Evolutionary conservation across 2,113 vertebrate species (phyloP).

Genomic region (Muntiacus muntjak): DNA sequence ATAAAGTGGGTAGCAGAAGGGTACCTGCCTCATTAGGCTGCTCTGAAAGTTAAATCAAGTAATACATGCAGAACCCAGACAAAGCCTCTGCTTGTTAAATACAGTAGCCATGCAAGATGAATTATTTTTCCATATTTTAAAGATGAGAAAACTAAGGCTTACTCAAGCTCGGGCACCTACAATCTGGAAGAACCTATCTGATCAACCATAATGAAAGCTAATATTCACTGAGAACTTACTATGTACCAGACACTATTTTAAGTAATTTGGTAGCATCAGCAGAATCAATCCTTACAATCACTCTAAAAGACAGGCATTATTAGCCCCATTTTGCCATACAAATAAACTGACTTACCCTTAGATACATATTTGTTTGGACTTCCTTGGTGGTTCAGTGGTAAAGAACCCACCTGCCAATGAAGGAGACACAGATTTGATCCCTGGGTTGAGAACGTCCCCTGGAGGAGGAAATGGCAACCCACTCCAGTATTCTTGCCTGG

Average conservation of each 20-base stretch:
- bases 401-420: not conserved
- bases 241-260: not conserved
- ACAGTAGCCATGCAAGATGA: not conserved
- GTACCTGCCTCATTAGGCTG: not conserved
- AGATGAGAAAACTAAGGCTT: not conserved
- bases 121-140: not conserved
- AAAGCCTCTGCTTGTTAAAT: not conserved
- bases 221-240: not conserved
- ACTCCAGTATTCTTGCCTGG: not conserved
- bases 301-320: not conserved
- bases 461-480: not conserved
- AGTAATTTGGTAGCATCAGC: not conserved
- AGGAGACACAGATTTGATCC: not conserved
- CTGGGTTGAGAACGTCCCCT: not conserved
- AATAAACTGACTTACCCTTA: not conserved
- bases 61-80: not conserved
- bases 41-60: not conserved
- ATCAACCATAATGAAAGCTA: not conserved
- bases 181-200: not conserved
- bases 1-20: not conserved
- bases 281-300: not conserved
- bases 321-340: not conserved
- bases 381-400: not conserved
- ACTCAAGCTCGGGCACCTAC: not conserved
- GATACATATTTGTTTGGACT: not conserved